Evolutionary conservation across 2,797 vertebrate genomes (phyloP).

Genomic region (Silurus aristotelis): DNA sequence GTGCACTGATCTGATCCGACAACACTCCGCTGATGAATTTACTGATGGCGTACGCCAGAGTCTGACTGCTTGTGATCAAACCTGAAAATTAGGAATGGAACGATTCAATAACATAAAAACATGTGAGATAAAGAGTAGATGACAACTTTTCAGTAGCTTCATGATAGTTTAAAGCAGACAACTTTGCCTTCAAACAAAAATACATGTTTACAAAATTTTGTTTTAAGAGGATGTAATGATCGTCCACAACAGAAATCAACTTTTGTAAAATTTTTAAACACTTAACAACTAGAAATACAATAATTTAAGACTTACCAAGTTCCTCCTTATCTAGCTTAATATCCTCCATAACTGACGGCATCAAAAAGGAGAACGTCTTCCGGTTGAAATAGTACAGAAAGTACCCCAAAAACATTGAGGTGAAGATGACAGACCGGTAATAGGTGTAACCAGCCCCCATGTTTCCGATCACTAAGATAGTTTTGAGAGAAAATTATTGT

Average conservation of each 20-base stretch:
- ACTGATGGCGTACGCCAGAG: slow-evolving; percentile 94
- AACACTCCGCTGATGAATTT: slow-evolving; percentile 96
- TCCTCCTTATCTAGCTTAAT: slow-evolving; percentile 92
- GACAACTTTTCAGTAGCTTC: background rate
- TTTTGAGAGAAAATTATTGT: background rate
- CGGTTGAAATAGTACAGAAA: slow-evolving; percentile 95
- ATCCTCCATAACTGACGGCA: slow-evolving; percentile 93
- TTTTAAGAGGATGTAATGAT: background rate
- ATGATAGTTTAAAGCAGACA: background rate
- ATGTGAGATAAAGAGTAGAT: background rate
- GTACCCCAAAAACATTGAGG: slow-evolving; percentile 93
- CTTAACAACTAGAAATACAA: background rate
- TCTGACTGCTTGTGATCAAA: slow-evolving; percentile 95
- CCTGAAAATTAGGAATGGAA: slow-evolving; percentile 69
- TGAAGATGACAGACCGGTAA: slow-evolving; percentile 84
- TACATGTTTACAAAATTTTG: background rate
- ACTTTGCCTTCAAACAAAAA: background rate
- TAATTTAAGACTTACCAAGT: slow-evolving; percentile 78
- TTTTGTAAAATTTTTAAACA: background rate
- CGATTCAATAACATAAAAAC: background rate
- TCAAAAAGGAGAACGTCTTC: slow-evolving; percentile 97
- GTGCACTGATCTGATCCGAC: slow-evolving; percentile 90
- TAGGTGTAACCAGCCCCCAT: slow-evolving; percentile 85
- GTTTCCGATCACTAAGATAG: slow-evolving; percentile 15
- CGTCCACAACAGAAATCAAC: background rate